These are phyloP conservation scores for Salticus scenicus DNA, from an alignment of 2,888 invertebrate species.

Conservation along the genomic window DNA sequence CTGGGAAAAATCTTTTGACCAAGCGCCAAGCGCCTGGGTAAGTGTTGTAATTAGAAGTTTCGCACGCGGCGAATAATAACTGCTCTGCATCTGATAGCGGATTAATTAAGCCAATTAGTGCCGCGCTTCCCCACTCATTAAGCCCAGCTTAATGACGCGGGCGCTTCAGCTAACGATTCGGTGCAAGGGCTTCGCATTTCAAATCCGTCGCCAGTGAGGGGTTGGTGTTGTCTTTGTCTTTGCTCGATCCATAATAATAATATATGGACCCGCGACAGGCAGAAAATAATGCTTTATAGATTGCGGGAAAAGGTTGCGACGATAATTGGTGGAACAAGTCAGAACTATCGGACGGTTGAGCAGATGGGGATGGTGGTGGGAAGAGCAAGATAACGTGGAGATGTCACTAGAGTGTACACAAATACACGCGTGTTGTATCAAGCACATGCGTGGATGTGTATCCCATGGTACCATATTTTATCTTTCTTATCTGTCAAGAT, in stretches of 20 bases:
- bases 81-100: slow-evolving; percentile 70
- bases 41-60: slow-evolving; percentile 70
- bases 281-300: slow-evolving; percentile 19
- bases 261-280: slow-evolving; percentile 10
- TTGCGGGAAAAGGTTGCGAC: background rate
- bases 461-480: no score
- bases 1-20: slow-evolving; percentile 48
- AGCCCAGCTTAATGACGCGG: slow-evolving; percentile 64
- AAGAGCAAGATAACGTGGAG: background rate
- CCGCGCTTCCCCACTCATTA: slow-evolving; percentile 80
- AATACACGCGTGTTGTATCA: no score
- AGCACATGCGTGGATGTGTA: no score
- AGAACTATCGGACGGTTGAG: background rate
- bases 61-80: slow-evolving; percentile 59
- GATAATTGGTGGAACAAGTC: slow-evolving; percentile 9
- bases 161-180: slow-evolving; percentile 46
- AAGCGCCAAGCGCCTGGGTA: slow-evolving; percentile 20
- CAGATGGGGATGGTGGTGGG: background rate
- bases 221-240: slow-evolving; percentile 20
- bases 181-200: slow-evolving; percentile 51
- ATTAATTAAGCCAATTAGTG: slow-evolving; percentile 76
- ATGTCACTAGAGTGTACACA: background rate
- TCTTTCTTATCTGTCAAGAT: no score
- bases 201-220: slow-evolving; percentile 41
- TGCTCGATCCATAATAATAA: slow-evolving; percentile 11